Percentiles rank a stretch among this genome's conserved stretches.
phyloP scores from a whole-genome alignment of 2,113 vertebrate genomes.

The Panthera uncia region DNA sequence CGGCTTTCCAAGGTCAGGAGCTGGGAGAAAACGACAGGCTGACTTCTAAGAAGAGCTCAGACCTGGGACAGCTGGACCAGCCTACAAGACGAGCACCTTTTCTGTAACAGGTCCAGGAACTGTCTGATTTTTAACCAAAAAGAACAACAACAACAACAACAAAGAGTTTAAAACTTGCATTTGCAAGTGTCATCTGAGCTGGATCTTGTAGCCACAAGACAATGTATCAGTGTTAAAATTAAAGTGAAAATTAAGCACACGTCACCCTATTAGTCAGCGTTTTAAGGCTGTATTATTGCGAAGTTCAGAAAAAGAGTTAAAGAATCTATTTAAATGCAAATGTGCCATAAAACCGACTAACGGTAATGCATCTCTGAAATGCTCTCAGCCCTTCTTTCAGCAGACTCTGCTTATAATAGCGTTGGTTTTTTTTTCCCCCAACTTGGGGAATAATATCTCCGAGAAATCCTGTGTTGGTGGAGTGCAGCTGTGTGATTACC shows the following conservation, averaged over 20 bases:
- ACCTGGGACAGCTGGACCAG: neutral
- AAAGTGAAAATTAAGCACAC: slow-evolving; percentile 61
- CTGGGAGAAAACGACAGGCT: neutral
- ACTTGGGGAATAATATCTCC: neutral
- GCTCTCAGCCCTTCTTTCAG: slow-evolving; percentile 1
- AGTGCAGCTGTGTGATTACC: neutral
- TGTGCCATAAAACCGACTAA: slow-evolving; percentile 62
- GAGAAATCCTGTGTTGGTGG: neutral
- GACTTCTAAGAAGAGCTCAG: neutral
- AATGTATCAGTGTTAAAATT: slow-evolving; percentile 30
- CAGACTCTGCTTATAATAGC: neutral
- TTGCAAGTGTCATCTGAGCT: slow-evolving; percentile 34
- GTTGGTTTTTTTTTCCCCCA: neutral
- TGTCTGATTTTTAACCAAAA: slow-evolving; percentile 22
- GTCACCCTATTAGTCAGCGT: slow-evolving; percentile 54
- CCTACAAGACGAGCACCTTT: neutral
- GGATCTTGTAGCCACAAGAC: no score
- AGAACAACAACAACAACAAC: slow-evolving; percentile 9
- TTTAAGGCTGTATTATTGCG: slow-evolving; percentile 52
- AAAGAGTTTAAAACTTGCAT: slow-evolving; percentile 29
- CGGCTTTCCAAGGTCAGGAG: neutral
- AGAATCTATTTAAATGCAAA: slow-evolving; percentile 79
- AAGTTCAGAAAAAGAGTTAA: slow-evolving; percentile 69
- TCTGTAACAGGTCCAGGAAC: neutral
- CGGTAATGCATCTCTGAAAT: slow-evolving; percentile 42